Evolutionary conservation across 2,888 invertebrate genomes (phyloP).

Genomic region (Nomada fabriciana): DNA sequence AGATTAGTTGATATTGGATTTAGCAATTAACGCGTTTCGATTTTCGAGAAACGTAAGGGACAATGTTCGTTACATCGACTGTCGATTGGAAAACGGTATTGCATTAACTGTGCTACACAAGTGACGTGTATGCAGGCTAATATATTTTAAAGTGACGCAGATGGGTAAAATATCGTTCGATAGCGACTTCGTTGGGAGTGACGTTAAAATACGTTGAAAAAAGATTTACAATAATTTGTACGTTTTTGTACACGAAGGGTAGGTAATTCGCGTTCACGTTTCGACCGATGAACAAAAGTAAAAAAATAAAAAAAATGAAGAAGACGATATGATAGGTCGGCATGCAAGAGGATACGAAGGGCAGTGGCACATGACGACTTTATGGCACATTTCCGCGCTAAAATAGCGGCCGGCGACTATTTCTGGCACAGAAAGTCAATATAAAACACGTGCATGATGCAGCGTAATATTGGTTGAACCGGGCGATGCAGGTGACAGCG

Average conservation of each 20-base stretch:
- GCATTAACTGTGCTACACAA: no score
- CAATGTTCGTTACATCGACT: background rate
- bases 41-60: background rate
- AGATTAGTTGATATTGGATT: background rate
- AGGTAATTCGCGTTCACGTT: background rate
- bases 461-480: conserved; percentile 6
- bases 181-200: no score
- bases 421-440: conserved; percentile 39
- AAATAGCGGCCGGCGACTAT: conserved; percentile 27
- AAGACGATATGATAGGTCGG: background rate
- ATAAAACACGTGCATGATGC: conserved; percentile 21
- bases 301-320: background rate
- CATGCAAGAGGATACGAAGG: conserved; percentile 6
- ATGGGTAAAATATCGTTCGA: no score
- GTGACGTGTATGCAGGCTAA: no score
- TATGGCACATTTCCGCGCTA: conserved; percentile 26
- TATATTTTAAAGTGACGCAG: no score
- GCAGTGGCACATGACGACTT: conserved; percentile 32
- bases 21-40: background rate
- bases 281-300: no score
- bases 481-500: conserved; percentile 19
- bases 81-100: background rate
- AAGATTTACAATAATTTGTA: no score
- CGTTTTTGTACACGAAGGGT: no score
- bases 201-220: no score